These are phyloP conservation scores for Styela clava DNA, from an alignment of 23 tunicate species.

Conservation along the genomic window DNA sequence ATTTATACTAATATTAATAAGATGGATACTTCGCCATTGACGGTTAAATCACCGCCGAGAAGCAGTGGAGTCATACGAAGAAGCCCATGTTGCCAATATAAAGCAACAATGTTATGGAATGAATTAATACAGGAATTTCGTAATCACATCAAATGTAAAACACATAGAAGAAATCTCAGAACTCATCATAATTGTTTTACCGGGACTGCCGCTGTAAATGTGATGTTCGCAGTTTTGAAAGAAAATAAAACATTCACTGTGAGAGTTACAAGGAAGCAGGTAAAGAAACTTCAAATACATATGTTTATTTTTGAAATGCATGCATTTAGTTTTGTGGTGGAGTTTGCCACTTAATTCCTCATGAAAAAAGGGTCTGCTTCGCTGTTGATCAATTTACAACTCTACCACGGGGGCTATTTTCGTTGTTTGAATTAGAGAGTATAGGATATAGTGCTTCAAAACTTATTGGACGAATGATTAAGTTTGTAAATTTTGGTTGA, in stretches of 20 bases:
- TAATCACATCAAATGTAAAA: background rate
- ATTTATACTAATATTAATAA: background rate
- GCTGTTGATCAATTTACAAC: no score
- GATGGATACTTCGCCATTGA: background rate
- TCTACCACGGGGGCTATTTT: no score
- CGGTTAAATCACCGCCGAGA: background rate
- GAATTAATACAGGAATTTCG: background rate
- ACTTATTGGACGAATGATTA: no score
- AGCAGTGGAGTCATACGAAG: background rate
- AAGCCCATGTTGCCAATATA: background rate
- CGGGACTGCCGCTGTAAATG: background rate
- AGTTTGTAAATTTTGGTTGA: no score
- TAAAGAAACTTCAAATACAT: background rate
- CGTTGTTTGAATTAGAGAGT: no score
- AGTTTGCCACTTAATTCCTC: no score
- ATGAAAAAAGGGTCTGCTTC: no score
- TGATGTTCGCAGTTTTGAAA: constrained; percentile 12
- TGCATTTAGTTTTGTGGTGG: no score
- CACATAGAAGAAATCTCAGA: constrained; percentile 3
- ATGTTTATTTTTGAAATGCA: no score
- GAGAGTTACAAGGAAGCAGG: background rate
- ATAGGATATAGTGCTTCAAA: no score
- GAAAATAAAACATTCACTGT: background rate
- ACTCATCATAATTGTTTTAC: background rate
- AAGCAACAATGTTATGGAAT: constrained; percentile 2